A percentile compares a stretch with the other conserved stretches of the same genome.
Evolutionary conservation across 2,113 vertebrate species (phyloP).

Genomic region (Phrynocephalus versicolor): DNA sequence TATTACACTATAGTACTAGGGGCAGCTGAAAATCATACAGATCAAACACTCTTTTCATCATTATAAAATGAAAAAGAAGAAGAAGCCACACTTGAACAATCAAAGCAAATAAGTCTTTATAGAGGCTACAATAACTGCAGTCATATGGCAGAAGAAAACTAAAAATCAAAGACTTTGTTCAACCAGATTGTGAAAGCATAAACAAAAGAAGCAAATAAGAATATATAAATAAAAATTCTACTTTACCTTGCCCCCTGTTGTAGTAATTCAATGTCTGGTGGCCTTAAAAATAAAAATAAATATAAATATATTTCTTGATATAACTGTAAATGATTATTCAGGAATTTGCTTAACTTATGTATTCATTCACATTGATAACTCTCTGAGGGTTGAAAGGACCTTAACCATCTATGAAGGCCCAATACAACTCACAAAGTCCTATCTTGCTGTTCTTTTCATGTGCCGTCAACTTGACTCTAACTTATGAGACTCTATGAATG

Average conservation of each 20-base stretch:
- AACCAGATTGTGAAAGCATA: constrained; percentile 40
- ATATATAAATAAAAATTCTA: background rate
- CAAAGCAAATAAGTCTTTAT: constrained; percentile 62
- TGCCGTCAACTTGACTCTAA: too few relatives aligned
- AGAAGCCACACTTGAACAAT: constrained; percentile 46
- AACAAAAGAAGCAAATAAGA: constrained; percentile 8
- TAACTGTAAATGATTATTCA: background rate
- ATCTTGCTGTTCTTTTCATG: too few relatives aligned
- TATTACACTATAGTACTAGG: constrained; percentile 74
- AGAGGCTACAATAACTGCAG: constrained; percentile 46
- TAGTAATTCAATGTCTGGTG: constrained; percentile 82
- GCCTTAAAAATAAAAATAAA: constrained; percentile 72
- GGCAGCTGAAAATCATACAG: constrained; percentile 81
- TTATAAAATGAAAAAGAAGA: constrained; percentile 62
- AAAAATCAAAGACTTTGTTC: constrained; percentile 60
- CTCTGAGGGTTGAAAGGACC: background rate
- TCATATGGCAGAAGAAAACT: constrained; percentile 42
- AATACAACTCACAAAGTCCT: background rate
- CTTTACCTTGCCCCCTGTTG: constrained; percentile 85
- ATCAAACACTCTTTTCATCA: constrained; percentile 71
- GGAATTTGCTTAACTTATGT: background rate
- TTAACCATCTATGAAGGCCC: too few relatives aligned
- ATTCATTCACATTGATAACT: background rate
- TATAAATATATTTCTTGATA: constrained; percentile 25
- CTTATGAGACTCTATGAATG: too few relatives aligned